phyloP scores from a whole-genome alignment of 2,888 invertebrate species.

The Parelbella ahira region DNA sequence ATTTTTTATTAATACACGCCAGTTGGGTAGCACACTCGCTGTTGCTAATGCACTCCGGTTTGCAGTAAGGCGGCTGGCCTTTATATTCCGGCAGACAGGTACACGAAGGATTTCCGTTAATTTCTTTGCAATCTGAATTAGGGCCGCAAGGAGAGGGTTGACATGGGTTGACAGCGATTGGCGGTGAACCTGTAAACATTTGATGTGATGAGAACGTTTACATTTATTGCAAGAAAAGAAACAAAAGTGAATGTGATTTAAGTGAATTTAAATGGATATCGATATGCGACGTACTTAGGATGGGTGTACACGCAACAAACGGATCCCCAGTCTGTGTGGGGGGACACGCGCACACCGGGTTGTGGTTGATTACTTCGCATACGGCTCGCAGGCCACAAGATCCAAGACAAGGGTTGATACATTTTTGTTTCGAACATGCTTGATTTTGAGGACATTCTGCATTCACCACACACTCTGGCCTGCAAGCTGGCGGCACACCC shows the following conservation, averaged over 20 bases:
- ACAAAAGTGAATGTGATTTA: too few relatives aligned
- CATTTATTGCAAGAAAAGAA: too few relatives aligned
- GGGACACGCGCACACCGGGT: slow-evolving; percentile 87
- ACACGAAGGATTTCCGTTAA: slow-evolving; percentile 86
- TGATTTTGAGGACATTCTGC: slow-evolving; percentile 85
- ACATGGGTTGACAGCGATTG: slow-evolving; percentile 82
- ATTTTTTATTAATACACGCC: slow-evolving; percentile 87
- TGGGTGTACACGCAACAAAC: slow-evolving; percentile 74
- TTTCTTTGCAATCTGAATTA: slow-evolving; percentile 85
- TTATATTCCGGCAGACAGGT: slow-evolving; percentile 85
- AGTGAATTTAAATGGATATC: too few relatives aligned
- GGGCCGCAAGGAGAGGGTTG: slow-evolving; percentile 90
- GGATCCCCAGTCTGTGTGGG: slow-evolving; percentile 84
- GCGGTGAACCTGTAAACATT: slow-evolving; percentile 49
- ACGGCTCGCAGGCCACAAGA: slow-evolving; percentile 83
- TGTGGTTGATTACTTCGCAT: slow-evolving; percentile 86
- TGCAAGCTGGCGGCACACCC: slow-evolving; percentile 86
- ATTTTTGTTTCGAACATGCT: slow-evolving; percentile 86
- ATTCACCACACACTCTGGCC: slow-evolving; percentile 87
- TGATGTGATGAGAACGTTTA: too few relatives aligned
- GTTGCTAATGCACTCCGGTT: slow-evolving; percentile 89
- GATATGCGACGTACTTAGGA: slow-evolving; percentile 61
- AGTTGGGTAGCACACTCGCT: slow-evolving; percentile 85
- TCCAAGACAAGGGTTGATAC: slow-evolving; percentile 86
- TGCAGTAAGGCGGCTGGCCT: slow-evolving; percentile 88